Evolutionary conservation across 2,888 invertebrate genomes (phyloP).

Genomic region (Dasysyrphus albostriatus): DNA sequence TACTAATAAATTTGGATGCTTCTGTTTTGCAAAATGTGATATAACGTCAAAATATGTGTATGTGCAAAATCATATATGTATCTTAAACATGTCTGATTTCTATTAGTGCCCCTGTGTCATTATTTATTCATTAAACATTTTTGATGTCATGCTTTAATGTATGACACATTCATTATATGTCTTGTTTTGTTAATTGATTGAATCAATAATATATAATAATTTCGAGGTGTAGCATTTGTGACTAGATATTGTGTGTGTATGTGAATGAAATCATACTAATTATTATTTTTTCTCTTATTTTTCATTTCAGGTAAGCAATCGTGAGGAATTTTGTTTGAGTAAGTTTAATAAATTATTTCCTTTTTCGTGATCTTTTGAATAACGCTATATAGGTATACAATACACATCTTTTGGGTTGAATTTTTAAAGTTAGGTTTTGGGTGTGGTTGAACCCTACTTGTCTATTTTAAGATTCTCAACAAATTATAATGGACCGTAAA

Average conservation of each 20-base stretch:
- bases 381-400: too few species aligned
- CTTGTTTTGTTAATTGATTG: slow-evolving; percentile 56
- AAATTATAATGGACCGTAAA: too few species aligned
- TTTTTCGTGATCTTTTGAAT: too few species aligned
- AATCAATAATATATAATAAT: slow-evolving; percentile 17
- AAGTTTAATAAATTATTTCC: neutral
- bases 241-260: slow-evolving; percentile 9
- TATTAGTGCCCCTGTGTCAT: slow-evolving; percentile 32
- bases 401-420: too few species aligned
- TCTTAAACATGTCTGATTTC: slow-evolving; percentile 10
- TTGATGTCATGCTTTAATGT: slow-evolving; percentile 44
- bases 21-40: neutral
- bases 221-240: slow-evolving; percentile 13
- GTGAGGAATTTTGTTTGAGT: neutral
- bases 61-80: neutral
- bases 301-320: slow-evolving; percentile 22
- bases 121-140: slow-evolving; percentile 61
- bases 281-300: slow-evolving; percentile 2
- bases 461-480: too few species aligned
- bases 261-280: slow-evolving; percentile 26
- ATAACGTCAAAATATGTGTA: neutral
- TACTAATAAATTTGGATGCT: slow-evolving; percentile 24
- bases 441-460: too few species aligned
- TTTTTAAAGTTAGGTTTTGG: too few species aligned
- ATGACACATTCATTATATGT: slow-evolving; percentile 33